Conservation (phyloP, 2,888 invertebrate genomes). For the Coelopa pilipes region DNA sequence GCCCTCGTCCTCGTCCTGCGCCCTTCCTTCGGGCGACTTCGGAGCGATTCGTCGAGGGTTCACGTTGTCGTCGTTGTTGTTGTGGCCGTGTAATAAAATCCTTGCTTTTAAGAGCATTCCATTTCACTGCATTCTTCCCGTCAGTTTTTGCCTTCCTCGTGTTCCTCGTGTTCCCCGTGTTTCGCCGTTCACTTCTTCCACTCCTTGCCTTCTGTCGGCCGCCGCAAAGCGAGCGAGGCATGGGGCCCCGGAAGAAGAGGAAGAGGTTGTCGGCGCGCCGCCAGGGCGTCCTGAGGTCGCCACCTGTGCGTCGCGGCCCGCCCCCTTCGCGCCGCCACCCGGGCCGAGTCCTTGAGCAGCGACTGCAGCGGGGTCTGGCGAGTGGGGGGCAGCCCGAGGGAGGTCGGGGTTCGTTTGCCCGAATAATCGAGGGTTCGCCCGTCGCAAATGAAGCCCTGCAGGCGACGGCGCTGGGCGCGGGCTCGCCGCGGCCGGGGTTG, state of each 20-base stretch:
- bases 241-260: no score
- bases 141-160: no score
- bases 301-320: background rate
- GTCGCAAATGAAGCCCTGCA: background rate
- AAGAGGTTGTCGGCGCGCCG: background rate
- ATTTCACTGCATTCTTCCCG: background rate
- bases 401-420: no score
- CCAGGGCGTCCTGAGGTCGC: conserved; percentile 2
- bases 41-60: no score
- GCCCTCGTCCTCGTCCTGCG: no score
- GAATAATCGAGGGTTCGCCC: no score
- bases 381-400: conserved; percentile 10
- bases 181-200: no score
- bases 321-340: background rate
- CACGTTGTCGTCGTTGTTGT: background rate
- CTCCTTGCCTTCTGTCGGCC: no score
- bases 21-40: no score
- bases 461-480: background rate
- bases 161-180: no score
- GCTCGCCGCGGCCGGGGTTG: no score
- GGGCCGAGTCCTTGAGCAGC: conserved; percentile 13
- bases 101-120: background rate
- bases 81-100: background rate
- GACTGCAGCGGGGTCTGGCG: background rate
- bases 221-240: no score